Evolutionary conservation across 2,113 vertebrate genomes (phyloP).

Genomic region (Gymnogyps californianus): DNA sequence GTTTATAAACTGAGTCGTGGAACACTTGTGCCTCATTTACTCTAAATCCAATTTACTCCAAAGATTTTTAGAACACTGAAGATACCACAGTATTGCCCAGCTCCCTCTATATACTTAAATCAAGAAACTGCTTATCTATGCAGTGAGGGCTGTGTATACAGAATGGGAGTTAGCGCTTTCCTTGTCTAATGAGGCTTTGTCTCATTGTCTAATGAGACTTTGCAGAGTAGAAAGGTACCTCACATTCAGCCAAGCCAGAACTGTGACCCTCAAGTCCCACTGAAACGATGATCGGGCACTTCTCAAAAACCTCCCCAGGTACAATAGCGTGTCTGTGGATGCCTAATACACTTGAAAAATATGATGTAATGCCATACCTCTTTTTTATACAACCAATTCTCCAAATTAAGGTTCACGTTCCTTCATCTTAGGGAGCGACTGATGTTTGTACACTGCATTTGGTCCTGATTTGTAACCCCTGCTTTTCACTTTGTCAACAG

Average conservation of each 20-base stretch:
- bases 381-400: background rate
- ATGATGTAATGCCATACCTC: rapidly evolving
- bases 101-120: background rate
- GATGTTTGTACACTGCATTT: background rate
- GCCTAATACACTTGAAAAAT: background rate
- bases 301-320: background rate
- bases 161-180: background rate
- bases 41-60: background rate
- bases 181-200: background rate
- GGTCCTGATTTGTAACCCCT: background rate
- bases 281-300: background rate
- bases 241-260: background rate
- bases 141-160: background rate
- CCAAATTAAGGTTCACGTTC: background rate
- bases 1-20: background rate
- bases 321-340: rapidly evolving
- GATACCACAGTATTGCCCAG: background rate
- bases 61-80: background rate
- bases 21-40: background rate
- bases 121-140: background rate
- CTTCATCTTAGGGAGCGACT: background rate
- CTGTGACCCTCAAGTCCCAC: background rate
- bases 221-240: background rate
- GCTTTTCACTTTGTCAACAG: background rate
- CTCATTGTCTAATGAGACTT: background rate